Base-by-base conservation (phyloP, 35 echinoderm and acorn worm genomes). In the Chiridota heheva region DNA sequence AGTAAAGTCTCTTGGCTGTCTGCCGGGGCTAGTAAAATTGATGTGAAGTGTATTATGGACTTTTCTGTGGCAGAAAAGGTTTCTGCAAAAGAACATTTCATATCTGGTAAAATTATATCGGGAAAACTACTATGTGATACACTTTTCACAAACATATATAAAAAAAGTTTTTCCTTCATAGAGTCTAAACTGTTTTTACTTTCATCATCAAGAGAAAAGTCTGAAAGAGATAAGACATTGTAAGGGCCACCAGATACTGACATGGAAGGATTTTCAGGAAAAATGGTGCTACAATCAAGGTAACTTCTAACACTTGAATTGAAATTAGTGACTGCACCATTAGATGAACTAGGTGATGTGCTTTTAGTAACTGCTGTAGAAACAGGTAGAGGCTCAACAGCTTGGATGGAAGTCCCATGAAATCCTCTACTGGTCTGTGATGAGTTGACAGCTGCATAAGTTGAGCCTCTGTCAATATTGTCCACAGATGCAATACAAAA, bases 1-100 rank as follows among this genome's bases (percentile, higher is more conserved):
- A 74, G 58, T 30, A 86, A 58, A 2, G 81, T 86, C 58, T 86
- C 67, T 30, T 75, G 53, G 27, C 82, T 86, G 22, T 86, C 82
- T 33, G 82, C 82, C 65, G 82, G 69, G 17, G 73, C 70, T 10
- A 37, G 49, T 47, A 86, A 40, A 34, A 86, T 44, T 32, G 82
- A 70, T 61, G 76, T 45, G 48, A 61, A 86, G 20, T 86, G 69
- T 35, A 86, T 36, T 17, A 45, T 42, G 17, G 82, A 86, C 56
- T 86, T 30, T 44, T 86, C 82, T 42, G 69, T 24, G 16, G 44
- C 24, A 32, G 12, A n/a, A 24, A 33, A 10, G 18, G 24, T 26
- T 27, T 74, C 18, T 51, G 70, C 25, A 5, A 74, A 44, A 51
- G 43, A 74, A 13, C 25, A 36, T 32, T 74, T 74, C 24, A 53